These are phyloP conservation scores for Hylyphantes graminicola DNA, from an alignment of 1,140 invertebrate species.

Conservation along the genomic window DNA sequence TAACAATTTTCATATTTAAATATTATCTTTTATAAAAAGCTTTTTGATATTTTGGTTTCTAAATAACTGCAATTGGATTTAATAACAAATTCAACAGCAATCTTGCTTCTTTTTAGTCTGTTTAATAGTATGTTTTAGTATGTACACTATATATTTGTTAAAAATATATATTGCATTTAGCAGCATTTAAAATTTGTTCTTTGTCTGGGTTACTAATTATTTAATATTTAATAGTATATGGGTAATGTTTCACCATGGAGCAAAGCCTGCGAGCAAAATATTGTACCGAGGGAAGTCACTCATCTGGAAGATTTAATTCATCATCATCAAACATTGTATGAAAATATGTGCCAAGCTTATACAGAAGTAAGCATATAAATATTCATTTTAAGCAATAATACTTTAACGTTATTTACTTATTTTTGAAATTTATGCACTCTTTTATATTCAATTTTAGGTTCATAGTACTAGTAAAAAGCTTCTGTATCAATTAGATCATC, in stretches of 20 bases:
- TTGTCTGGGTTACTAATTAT: not conserved
- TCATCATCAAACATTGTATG: constrained; percentile 92
- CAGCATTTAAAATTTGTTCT: not conserved
- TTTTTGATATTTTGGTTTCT: too few species aligned
- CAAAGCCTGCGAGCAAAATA: constrained; percentile 79
- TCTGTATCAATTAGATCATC: constrained; percentile 92
- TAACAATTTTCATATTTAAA: too few species aligned
- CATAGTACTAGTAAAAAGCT: constrained; percentile 97
- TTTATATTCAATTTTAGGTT: constrained; percentile 74
- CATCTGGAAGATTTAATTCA: constrained; percentile 91
- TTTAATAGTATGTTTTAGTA: too few species aligned
- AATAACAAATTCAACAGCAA: too few species aligned
- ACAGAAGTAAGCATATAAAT: constrained; percentile 81
- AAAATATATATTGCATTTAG: too few species aligned
- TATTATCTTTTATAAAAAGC: too few species aligned
- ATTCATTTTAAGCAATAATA: not conserved
- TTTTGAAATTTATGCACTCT: not conserved
- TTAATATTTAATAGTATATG: constrained; percentile 76
- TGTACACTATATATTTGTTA: too few species aligned
- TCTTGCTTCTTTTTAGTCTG: too few species aligned
- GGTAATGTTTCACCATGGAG: constrained; percentile 91
- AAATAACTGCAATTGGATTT: too few species aligned
- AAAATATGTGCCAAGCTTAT: constrained; percentile 96
- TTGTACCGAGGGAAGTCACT: constrained; percentile 85
- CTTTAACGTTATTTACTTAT: not conserved